Base-by-base conservation (phyloP, 23 tunicate species). In the Clavelina lepadiformis region DNA sequence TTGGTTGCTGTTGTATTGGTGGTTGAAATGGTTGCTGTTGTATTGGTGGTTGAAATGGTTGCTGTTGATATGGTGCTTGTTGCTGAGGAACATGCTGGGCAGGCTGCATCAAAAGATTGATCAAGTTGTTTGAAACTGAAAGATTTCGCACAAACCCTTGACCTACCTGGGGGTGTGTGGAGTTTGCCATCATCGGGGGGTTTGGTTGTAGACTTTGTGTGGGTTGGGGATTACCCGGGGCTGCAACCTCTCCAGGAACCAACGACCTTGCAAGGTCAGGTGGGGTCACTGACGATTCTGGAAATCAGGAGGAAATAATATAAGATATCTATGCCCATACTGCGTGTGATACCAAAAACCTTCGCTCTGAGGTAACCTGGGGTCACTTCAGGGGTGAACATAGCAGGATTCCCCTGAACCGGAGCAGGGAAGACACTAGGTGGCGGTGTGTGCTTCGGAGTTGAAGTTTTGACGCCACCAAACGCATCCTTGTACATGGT, bases 401-500 rank as follows among this genome's bases (percentile, higher is more conserved):
- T 41, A 15, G 49, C 49, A 41, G 49, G 49, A 15, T 11, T 15
- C 13, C 13, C 15, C 49, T 11, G 15, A 11, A 8, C 13, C 13
- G 49, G 49, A 15, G 15, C 13, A 15, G 49, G 11, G 49, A 15
- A 41, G 15, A 41, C 15, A 11, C 11, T 41, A 8, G 49, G 49
- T 13, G 63, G 73, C 13, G 78, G 78, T 37, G 62, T 51, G 6
- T 51, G 35, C 5, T 71, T 35, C 31, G 29, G 46, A 22, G 63
- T 32, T 32, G 24, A 33, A 13, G 79, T 51, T 25, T 61, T 73
- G 18, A 66, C 74, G 32, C 68, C 31, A 34, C 77, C 50, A 35
- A 83, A 83, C 8, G 82, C 92, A 51, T 83, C 52, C 58, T 83
- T 83, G 76, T 83, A 83, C 92, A 83, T 83, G 15, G 76, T 33